Conservation (phyloP, 2,113 vertebrate genomes). For the Physeter macrocephalus region DNA sequence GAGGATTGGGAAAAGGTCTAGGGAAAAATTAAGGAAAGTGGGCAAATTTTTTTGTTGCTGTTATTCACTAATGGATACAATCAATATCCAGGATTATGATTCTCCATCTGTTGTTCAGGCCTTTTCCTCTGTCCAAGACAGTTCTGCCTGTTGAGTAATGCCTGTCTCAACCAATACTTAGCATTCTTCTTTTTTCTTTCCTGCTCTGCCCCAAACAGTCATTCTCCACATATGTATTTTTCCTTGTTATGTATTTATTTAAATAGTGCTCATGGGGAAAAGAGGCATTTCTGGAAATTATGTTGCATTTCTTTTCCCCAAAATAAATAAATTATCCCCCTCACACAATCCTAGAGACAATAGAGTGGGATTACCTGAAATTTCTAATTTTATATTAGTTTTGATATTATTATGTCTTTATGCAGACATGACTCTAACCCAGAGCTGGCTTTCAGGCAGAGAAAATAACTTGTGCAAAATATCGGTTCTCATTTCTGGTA, state of each 20-base stretch:
- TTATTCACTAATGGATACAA: not conserved
- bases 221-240: not conserved
- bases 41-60: not conserved
- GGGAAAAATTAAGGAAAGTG: not conserved
- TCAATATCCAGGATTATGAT: not conserved
- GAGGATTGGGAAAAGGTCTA: not conserved
- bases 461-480: not conserved
- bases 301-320: not conserved
- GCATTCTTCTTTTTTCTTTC: not conserved
- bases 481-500: not conserved
- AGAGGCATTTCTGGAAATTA: not conserved
- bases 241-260: not conserved
- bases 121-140: not conserved
- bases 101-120: not conserved
- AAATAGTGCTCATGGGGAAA: not conserved
- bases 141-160: not conserved
- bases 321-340: not conserved
- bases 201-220: not conserved
- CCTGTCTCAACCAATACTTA: not conserved
- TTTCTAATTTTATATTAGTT: not conserved
- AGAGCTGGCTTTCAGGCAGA: not conserved
- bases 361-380: not conserved
- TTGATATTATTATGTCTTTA: not conserved
- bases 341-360: not conserved
- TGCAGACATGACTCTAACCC: not conserved